Base-by-base conservation (phyloP, 2,797 vertebrate species). In the Amphiprion clarkii region DNA sequence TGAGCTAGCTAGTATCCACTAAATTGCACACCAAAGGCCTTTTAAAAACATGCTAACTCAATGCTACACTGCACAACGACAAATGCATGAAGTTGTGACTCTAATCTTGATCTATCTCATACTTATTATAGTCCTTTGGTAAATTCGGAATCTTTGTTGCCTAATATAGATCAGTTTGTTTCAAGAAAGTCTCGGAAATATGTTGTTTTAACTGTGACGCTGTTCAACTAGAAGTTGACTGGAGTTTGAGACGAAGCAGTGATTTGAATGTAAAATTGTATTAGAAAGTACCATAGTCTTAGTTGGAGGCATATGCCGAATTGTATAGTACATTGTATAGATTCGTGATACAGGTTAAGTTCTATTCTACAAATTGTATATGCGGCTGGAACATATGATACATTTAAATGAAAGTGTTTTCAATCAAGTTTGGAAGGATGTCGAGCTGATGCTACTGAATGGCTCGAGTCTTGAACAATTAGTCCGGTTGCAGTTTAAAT, bases 1-100 rank as follows among this genome's bases (percentile, higher is more conserved):
- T 36, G 33, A 29, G 78, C 81, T 82, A 86, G 84, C 83, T 85
- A 64, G 60, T 14, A n/a, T n/a, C 33, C 17, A 33, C 10, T 56
- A 46, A 68, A 59, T 40, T 39, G 3, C 31, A 56, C 0, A 62
- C 74, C 51, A 65, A 76, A 78, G 6, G 49, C 59, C 74, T 56
- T 1, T 21, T 75, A 79, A 79, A 78, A 80, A 81, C 49, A 36
- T 2, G 14, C 3, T 13, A 53, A 49, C 0, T 52, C 62, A 44
- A 72, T 3, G 8, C 14, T 17, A 5, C 13, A 33, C 25, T 39
- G 7, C 4, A 33, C 0, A 5, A 12, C 12, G 16, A 12, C 10
- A 58, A 49, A 65, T 39, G 13, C 4, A 56, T 2, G 33, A 5
- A 1, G 2, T 9, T 54, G 0, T 12, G 29, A 66, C 40, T 5